Evolutionary conservation across 1,140 invertebrate species (phyloP).

Genomic region (Diploscapter pachys): DNA sequence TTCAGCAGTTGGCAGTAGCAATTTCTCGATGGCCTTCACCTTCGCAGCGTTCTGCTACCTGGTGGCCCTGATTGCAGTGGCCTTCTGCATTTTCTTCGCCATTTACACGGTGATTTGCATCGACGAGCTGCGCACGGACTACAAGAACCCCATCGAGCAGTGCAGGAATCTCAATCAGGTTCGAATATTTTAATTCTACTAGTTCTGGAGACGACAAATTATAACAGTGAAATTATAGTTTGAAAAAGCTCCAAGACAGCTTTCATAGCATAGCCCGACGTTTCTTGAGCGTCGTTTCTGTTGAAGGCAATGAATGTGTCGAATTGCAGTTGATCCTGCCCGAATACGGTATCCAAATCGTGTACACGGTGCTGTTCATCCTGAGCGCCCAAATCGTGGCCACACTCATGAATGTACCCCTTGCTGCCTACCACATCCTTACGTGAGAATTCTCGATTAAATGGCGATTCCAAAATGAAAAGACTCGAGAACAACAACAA

Average conservation of each 20-base stretch:
- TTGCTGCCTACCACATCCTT: conserved; percentile 91
- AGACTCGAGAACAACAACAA: background rate
- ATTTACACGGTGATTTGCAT: conserved; percentile 92
- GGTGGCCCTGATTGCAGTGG: conserved; percentile 87
- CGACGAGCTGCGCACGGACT: conserved; percentile 97
- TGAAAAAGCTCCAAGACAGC: background rate
- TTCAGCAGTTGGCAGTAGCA: no score
- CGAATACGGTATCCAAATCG: conserved; percentile 86
- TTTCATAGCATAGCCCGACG: background rate
- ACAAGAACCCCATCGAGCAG: conserved; percentile 99
- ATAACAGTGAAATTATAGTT: background rate
- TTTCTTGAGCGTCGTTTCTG: no score
- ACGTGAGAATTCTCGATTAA: conserved; percentile 66
- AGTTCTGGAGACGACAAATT: conserved; percentile 26
- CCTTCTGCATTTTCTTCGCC: conserved; percentile 96
- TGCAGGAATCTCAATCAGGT: conserved; percentile 96
- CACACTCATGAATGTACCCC: conserved; percentile 82
- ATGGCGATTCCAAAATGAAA: background rate
- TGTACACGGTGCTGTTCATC: conserved; percentile 87
- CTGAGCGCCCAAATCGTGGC: conserved; percentile 86
- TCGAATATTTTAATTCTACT: conserved; percentile 62
- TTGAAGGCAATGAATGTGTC: conserved; percentile 59
- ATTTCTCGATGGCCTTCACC: conserved; percentile 80
- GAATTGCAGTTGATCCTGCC: conserved; percentile 79
- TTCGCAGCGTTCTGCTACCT: conserved; percentile 95